These are phyloP conservation scores for Sebastes kiyomatsui DNA, from an alignment of 2,797 vertebrate genomes.

Conservation along the genomic window DNA sequence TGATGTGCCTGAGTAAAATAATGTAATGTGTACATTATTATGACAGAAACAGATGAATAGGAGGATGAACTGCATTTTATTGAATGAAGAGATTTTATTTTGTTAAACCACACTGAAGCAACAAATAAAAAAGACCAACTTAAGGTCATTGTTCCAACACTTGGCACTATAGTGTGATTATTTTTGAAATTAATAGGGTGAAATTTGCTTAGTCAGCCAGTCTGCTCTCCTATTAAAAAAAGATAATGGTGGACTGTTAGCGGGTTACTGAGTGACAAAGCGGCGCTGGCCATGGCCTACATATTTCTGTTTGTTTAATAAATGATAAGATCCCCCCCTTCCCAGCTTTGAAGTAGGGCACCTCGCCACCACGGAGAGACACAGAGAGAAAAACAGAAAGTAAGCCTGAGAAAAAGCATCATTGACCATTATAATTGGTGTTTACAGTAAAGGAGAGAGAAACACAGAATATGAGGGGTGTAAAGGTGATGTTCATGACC, in stretches of 20 bases:
- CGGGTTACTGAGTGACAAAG: constrained; percentile 52
- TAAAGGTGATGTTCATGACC: background rate
- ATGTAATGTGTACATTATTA: background rate
- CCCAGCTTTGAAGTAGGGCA: constrained; percentile 20
- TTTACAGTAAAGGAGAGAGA: background rate
- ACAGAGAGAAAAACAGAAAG: background rate
- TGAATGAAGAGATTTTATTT: background rate
- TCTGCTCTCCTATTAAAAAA: constrained; percentile 26
- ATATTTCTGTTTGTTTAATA: constrained; percentile 54
- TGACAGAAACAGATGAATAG: background rate
- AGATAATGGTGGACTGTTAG: constrained; percentile 44
- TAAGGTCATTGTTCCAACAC: constrained; percentile 6
- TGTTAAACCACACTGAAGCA: background rate
- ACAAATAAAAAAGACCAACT: background rate
- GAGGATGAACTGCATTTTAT: accelerated
- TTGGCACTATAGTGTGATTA: constrained; percentile 27
- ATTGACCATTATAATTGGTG: background rate
- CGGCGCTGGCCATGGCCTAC: constrained; percentile 46
- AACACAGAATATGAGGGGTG: background rate
- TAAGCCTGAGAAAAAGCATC: background rate
- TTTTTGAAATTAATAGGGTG: constrained; percentile 39
- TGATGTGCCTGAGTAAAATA: too few relatives aligned
- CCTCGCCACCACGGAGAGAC: background rate
- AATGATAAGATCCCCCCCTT: constrained; percentile 29
- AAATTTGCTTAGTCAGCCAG: constrained; percentile 17